A percentile compares a stretch with the other conserved stretches of the same genome.
Conservation (phyloP, 2,113 vertebrate species). For the Pseudorasbora parva region DNA sequence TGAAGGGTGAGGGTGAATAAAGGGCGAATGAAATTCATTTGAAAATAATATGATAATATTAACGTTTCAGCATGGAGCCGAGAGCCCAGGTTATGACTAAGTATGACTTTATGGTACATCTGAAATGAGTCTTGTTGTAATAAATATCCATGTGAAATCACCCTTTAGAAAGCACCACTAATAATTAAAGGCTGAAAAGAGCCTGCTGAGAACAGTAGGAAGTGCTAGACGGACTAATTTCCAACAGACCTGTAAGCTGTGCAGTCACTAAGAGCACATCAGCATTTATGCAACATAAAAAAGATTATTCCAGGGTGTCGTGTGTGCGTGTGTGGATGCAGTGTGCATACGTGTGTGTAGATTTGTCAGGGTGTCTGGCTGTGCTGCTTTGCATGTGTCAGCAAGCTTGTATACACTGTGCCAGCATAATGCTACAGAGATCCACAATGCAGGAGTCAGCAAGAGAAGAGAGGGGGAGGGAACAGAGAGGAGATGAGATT, state of each 20-base stretch:
- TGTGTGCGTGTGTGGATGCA: not conserved
- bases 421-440: conserved; percentile 62
- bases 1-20: too few relatives aligned
- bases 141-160: not conserved
- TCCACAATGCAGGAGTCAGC: conserved; percentile 62
- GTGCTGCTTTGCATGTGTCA: conserved; percentile 55
- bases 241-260: not conserved
- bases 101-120: too few relatives aligned
- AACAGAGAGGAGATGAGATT: not conserved
- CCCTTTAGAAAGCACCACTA: not conserved
- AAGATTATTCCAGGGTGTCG: conserved; percentile 1
- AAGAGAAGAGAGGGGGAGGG: conserved; percentile 37
- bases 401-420: conserved; percentile 57
- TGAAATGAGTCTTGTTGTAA: not conserved
- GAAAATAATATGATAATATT: not conserved
- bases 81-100: too few relatives aligned
- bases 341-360: conserved; percentile 42
- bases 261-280: not conserved
- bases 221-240: not conserved
- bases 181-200: conserved; percentile 9
- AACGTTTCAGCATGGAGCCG: too few relatives aligned
- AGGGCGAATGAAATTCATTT: not conserved
- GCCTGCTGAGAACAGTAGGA: not conserved
- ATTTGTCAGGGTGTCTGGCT: conserved; percentile 49
- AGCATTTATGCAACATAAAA: conserved; percentile 22